Evolutionary conservation across 2,888 invertebrate genomes (phyloP).

Genomic region (Oscheius sp.): DNA sequence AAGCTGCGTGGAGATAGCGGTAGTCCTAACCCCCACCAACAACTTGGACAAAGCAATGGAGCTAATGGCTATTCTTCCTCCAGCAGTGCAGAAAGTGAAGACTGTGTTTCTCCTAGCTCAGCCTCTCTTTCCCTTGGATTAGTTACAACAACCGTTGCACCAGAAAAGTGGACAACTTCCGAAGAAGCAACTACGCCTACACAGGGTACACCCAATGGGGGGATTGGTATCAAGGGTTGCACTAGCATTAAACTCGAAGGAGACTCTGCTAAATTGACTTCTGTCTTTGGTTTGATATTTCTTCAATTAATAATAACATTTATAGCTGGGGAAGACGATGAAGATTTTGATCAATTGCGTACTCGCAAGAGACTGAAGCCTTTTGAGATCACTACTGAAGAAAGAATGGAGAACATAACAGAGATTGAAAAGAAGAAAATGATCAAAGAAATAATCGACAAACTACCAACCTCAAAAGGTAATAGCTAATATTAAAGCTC

Average conservation of each 20-base stretch:
- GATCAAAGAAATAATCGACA: conserved; percentile 95
- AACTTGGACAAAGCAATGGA: conserved; percentile 50
- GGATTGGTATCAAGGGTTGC: background rate
- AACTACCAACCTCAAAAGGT: conserved; percentile 92
- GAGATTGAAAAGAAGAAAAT: conserved; percentile 89
- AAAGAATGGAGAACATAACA: conserved; percentile 63
- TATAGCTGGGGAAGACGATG: conserved; percentile 60
- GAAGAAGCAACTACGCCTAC: background rate
- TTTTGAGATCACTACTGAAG: conserved; percentile 66
- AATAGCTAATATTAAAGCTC: background rate
- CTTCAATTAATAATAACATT: too few relatives aligned
- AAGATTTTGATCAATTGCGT: conserved; percentile 25
- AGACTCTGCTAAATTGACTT: conserved; percentile 38
- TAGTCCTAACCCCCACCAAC: conserved; percentile 61
- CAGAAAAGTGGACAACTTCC: conserved; percentile 9
- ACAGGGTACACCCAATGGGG: background rate
- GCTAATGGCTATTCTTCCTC: conserved; percentile 6
- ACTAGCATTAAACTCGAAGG: background rate
- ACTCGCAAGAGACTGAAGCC: conserved; percentile 63
- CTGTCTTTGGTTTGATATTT: conserved; percentile 55
- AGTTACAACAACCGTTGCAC: conserved; percentile 11
- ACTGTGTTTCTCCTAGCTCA: conserved; percentile 14
- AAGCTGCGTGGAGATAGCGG: conserved; percentile 55
- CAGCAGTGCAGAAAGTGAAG: conserved; percentile 32
- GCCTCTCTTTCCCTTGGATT: conserved; percentile 10